Conservation (phyloP, 2,113 vertebrate species). For the Rafetus swinhoei region DNA sequence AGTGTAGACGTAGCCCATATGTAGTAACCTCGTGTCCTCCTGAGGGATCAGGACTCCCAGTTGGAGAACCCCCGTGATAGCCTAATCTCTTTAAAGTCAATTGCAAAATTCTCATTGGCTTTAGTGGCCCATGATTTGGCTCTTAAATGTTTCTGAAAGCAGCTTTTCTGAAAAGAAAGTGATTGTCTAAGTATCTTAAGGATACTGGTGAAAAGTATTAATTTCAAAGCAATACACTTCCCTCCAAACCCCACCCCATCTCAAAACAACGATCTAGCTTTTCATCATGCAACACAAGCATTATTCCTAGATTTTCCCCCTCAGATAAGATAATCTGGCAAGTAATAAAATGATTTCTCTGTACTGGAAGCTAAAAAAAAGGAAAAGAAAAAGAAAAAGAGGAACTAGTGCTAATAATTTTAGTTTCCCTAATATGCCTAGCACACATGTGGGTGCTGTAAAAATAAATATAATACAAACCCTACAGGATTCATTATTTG, state of each 20-base stretch:
- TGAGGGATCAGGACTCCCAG: too few relatives aligned
- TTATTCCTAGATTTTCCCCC: slow-evolving; percentile 16
- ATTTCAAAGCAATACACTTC: slow-evolving; percentile 35
- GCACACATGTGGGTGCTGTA: background rate
- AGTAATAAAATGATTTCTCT: background rate
- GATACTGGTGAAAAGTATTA: slow-evolving; percentile 3
- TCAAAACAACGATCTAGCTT: slow-evolving; percentile 30
- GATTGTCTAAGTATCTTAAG: background rate
- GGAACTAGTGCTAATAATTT: background rate
- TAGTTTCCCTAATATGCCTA: background rate
- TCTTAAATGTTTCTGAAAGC: background rate
- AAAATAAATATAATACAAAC: background rate
- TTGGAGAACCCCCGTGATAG: background rate
- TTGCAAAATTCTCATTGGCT: background rate
- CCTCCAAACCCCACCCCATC: slow-evolving; percentile 24
- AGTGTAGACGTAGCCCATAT: too few relatives aligned
- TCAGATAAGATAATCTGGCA: background rate
- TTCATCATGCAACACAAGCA: background rate
- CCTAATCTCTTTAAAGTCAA: background rate
- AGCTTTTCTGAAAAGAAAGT: background rate
- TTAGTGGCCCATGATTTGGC: background rate
- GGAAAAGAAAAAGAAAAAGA: background rate
- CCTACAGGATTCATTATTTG: background rate
- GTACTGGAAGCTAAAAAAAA: background rate
- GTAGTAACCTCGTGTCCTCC: too few relatives aligned